Evolutionary conservation across 2,113 vertebrate species (phyloP).

Genomic region (Heterotilapia buettikoferi): DNA sequence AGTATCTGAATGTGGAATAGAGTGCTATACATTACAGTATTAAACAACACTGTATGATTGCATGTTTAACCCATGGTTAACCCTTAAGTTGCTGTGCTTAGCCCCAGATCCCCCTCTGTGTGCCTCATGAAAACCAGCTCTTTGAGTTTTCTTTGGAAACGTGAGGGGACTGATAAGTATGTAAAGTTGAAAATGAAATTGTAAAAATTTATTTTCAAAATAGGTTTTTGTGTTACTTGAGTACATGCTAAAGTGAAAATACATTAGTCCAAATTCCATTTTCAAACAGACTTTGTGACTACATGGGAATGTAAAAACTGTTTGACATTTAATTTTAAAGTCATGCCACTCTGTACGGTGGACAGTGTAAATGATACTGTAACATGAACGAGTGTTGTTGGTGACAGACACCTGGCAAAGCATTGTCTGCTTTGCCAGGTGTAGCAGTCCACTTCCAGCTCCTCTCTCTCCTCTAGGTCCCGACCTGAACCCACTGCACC

Average conservation of each 20-base stretch:
- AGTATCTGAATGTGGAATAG: background rate
- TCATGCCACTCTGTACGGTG: background rate
- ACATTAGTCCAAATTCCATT: background rate
- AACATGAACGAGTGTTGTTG: background rate
- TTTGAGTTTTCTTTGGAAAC: background rate
- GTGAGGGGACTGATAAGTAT: background rate
- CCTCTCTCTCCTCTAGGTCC: background rate
- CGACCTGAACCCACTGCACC: rapidly evolving
- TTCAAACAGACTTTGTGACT: background rate
- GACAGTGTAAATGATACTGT: rapidly evolving
- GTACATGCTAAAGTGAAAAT: background rate
- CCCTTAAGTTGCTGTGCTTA: background rate
- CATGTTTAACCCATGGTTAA: background rate
- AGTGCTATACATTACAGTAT: background rate
- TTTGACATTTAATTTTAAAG: background rate
- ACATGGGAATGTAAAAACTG: background rate
- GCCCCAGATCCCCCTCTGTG: background rate
- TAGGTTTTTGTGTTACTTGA: background rate
- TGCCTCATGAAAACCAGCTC: background rate
- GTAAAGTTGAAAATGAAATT: rapidly evolving
- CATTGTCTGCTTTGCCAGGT: background rate
- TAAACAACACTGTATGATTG: background rate
- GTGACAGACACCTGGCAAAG: rapidly evolving
- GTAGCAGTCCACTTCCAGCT: background rate
- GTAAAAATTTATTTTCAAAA: background rate